Conservation (phyloP, 1,140 invertebrate species). For the Neodiprion virginianus region DNA sequence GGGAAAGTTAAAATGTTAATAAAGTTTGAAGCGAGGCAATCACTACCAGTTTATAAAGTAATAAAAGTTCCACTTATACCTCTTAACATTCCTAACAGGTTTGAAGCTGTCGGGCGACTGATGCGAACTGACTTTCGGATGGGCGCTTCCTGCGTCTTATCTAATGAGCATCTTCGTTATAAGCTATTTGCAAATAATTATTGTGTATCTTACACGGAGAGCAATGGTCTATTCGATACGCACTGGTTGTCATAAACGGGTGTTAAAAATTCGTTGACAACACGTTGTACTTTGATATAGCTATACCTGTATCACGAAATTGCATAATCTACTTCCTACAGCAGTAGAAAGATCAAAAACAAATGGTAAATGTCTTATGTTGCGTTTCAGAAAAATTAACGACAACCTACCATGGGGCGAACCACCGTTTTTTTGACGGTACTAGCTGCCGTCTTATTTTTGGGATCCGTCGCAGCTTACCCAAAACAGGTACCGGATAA, state of each 20-base stretch:
- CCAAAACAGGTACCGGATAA: background rate
- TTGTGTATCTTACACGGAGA: too few species aligned
- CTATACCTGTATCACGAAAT: too few species aligned
- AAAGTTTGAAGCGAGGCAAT: background rate
- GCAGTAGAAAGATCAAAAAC: background rate
- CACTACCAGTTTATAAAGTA: background rate
- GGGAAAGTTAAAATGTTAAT: background rate
- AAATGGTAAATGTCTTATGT: background rate
- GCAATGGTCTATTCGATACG: too few species aligned
- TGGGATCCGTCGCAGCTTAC: background rate
- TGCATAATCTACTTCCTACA: too few species aligned
- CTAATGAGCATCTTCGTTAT: background rate
- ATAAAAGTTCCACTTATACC: slow-evolving; percentile 8
- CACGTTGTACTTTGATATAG: too few species aligned
- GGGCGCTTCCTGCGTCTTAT: background rate
- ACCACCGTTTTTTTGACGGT: background rate
- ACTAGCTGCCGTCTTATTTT: background rate
- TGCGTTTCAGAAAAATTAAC: background rate
- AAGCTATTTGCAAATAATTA: too few species aligned
- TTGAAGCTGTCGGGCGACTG: background rate
- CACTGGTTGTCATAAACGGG: too few species aligned
- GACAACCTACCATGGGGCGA: background rate
- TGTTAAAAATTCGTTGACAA: too few species aligned
- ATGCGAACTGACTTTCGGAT: background rate
- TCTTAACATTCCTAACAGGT: slow-evolving; percentile 1